Evolutionary conservation across 2,888 invertebrate species (phyloP), one percentile per base, ranked within the genome.

Genomic region (Serripes groenlandicus): DNA sequence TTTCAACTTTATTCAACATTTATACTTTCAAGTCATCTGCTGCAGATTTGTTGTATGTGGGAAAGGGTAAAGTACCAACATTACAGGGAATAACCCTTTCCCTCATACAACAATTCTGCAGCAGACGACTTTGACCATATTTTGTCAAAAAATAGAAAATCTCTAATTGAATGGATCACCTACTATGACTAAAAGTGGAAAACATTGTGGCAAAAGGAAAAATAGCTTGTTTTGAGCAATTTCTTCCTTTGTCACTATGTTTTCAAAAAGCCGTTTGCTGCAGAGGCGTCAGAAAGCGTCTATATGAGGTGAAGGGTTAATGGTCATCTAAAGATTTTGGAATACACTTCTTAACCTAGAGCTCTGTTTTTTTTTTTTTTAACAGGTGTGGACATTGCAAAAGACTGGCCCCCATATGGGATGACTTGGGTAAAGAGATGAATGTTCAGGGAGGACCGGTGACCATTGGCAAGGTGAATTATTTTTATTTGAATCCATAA

Each of bases 391-490:
- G 97, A 75, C 97, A 97, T 91, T 98, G 98, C 91, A 95, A 98
- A 96, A 96, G 96, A 94, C 95, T 98, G 89, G 97, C 97, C 0
- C 97, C 97, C 18, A 96, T 96, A 0, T 98, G 98, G 98, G 97
- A 97, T 73, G 96, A 97, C 79, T 95, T 98, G 23, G 98, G 97
- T 0, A 96, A 96, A 74, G 96, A 96, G 49, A 96, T 97, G 85
- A 96, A 92, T 70, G 74, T 81, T 9, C 88, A 87, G 11, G 86
- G 86, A 9, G 78, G 81, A 23, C 69, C 85, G 56, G 90, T 93
- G 28, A 76, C 87, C n/a, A 90, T 93, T 58, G 91, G 90, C 32
- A 92, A 92, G 92, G 93, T 93, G 42, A 42, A 42, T 42, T 42
- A 11, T 42, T 42, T 42, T 42, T 42, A 11, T 15, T 42, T 42